These are phyloP conservation scores for Ashinkailepas kermadecensis DNA, from an alignment of 2,888 invertebrate genomes.

Conservation along the genomic window DNA sequence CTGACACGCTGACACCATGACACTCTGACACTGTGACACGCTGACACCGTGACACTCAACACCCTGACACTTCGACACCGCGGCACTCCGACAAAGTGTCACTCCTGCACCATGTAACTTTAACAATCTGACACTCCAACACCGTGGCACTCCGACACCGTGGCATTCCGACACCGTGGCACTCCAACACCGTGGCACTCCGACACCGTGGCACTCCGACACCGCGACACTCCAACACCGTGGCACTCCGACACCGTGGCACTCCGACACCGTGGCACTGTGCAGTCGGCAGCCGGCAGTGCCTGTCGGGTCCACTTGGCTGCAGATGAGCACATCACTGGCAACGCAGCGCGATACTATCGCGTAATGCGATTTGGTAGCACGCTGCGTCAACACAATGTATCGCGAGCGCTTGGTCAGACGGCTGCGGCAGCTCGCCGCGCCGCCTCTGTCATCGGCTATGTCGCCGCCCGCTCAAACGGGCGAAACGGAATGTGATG, in stretches of 20 bases:
- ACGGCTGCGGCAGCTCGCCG: background rate
- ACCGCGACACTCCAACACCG: background rate
- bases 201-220: too few relatives aligned
- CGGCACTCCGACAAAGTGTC: too few relatives aligned
- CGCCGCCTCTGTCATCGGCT: background rate
- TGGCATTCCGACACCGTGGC: background rate
- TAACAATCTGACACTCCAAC: too few relatives aligned
- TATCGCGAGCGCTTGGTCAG: background rate
- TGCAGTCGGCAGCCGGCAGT: background rate
- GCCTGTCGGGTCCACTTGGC: background rate
- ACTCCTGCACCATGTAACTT: too few relatives aligned
- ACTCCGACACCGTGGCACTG: background rate
- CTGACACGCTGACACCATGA: too few relatives aligned
- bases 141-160: background rate
- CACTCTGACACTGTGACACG: too few relatives aligned
- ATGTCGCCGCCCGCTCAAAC: background rate
- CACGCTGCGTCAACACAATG: slow-evolving; percentile 3
- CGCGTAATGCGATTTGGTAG: slow-evolving; percentile 5
- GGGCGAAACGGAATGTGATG: slow-evolving; percentile 4
- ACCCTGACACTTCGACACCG: too few relatives aligned
- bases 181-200: background rate
- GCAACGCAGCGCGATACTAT: background rate
- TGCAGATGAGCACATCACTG: background rate
- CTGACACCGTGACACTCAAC: too few relatives aligned
- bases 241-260: background rate